phyloP scores from a whole-genome alignment of 2,888 invertebrate species.

The Archaeoteleia sp. region DNA sequence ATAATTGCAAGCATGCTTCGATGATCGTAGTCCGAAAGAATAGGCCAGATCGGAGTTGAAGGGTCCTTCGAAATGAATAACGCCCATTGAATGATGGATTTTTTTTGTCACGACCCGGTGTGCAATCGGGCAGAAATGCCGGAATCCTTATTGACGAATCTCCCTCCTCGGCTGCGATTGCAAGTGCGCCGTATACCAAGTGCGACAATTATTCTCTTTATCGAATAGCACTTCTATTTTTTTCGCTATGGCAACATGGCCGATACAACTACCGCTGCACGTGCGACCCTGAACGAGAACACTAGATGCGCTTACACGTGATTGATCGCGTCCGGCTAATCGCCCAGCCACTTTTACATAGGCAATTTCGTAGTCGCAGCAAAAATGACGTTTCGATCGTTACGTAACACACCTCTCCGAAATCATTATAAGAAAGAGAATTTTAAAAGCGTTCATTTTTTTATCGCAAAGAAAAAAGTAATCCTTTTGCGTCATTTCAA shows the following conservation, averaged over 20 bases:
- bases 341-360: slow-evolving; percentile 14
- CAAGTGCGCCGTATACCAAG: slow-evolving; percentile 13
- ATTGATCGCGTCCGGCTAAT: slow-evolving; percentile 45
- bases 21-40: too few relatives aligned
- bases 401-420: too few relatives aligned
- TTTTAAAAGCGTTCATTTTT: too few relatives aligned
- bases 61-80: slow-evolving; percentile 14
- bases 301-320: slow-evolving; percentile 40
- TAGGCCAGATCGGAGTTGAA: slow-evolving; percentile 2
- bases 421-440: too few relatives aligned
- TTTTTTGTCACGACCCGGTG: slow-evolving; percentile 3
- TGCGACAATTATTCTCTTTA: slow-evolving; percentile 34
- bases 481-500: too few relatives aligned
- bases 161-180: background rate
- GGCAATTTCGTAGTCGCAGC: slow-evolving; percentile 6
- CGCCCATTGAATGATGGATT: slow-evolving; percentile 23
- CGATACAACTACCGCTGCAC: slow-evolving; percentile 20
- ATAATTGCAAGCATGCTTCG: background rate
- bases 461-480: too few relatives aligned
- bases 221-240: slow-evolving; percentile 9
- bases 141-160: slow-evolving; percentile 21
- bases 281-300: slow-evolving; percentile 47
- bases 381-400: background rate
- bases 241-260: slow-evolving; percentile 3
- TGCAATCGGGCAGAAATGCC: slow-evolving; percentile 14